These are phyloP conservation scores for Coranthus polyacanthus DNA, from an alignment of 2,797 vertebrate genomes.

Conservation along the genomic window DNA sequence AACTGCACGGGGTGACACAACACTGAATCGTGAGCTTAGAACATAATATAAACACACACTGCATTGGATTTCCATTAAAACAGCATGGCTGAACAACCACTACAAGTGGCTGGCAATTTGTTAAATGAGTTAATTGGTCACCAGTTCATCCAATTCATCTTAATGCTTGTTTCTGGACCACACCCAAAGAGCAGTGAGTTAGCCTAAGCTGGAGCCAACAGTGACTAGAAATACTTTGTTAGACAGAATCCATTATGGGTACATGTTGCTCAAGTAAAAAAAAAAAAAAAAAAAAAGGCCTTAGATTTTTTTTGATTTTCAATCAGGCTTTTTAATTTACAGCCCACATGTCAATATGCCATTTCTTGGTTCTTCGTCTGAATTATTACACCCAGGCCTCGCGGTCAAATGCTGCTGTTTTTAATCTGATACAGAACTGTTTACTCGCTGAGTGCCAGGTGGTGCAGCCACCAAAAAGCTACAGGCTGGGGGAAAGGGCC, in stretches of 20 bases:
- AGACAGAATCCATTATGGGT: conserved; percentile 30
- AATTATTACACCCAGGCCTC: conserved; percentile 22
- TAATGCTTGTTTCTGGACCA: conserved; percentile 79
- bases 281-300: neutral
- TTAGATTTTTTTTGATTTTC: conserved; percentile 25
- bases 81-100: conserved; percentile 78
- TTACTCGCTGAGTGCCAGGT: conserved; percentile 72
- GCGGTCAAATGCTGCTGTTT: conserved; percentile 44
- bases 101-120: conserved; percentile 80
- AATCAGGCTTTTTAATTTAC: conserved; percentile 27
- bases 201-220: conserved; percentile 57
- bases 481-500: conserved; percentile 63
- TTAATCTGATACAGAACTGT: conserved; percentile 53
- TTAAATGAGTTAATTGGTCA: conserved; percentile 84
- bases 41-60: conserved; percentile 73
- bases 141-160: conserved; percentile 81
- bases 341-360: conserved; percentile 22
- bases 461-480: conserved; percentile 59
- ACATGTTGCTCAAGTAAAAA: conserved; percentile 42
- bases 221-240: conserved; percentile 47
- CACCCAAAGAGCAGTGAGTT: conserved; percentile 76
- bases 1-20: conserved; percentile 57
- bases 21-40: conserved; percentile 51
- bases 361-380: conserved; percentile 8
- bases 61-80: conserved; percentile 81